Conservation (phyloP, 2,113 vertebrate species). For the Bostrychus sinensis region DNA sequence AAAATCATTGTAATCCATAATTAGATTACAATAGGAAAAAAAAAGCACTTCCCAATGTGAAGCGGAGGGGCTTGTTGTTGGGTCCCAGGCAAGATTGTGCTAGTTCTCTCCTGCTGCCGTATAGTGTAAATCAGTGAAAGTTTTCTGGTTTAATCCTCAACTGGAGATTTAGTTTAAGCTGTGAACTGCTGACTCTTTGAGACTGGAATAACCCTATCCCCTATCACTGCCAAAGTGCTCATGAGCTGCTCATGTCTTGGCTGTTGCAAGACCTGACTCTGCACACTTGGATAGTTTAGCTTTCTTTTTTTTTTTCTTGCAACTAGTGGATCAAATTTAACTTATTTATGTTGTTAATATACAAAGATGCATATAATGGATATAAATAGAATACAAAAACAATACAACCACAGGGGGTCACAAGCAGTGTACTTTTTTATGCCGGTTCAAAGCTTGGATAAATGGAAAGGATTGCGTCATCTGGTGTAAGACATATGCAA, state of each 20-base stretch:
- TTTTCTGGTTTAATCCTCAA: constrained; percentile 23
- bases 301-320: background rate
- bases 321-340: background rate
- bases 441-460: too few species aligned
- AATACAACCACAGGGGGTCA: too few species aligned
- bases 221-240: constrained; percentile 37
- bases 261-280: constrained; percentile 17
- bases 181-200: constrained; percentile 19
- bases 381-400: too few species aligned
- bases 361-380: too few species aligned
- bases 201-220: constrained; percentile 18
- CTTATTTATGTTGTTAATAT: background rate
- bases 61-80: background rate
- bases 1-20: constrained; percentile 21
- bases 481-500: too few species aligned
- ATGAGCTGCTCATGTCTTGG: constrained; percentile 22
- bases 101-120: background rate
- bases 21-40: constrained; percentile 30
- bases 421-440: too few species aligned
- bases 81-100: background rate
- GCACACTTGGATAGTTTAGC: constrained; percentile 4
- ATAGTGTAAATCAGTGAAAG: constrained; percentile 22
- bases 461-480: too few species aligned
- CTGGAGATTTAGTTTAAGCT: constrained; percentile 24
- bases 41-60: too few species aligned